Evolutionary conservation across 2,113 vertebrate genomes (phyloP), one percentile per base, ranked within the genome.

Genomic region (Alexandromys fortis): DNA sequence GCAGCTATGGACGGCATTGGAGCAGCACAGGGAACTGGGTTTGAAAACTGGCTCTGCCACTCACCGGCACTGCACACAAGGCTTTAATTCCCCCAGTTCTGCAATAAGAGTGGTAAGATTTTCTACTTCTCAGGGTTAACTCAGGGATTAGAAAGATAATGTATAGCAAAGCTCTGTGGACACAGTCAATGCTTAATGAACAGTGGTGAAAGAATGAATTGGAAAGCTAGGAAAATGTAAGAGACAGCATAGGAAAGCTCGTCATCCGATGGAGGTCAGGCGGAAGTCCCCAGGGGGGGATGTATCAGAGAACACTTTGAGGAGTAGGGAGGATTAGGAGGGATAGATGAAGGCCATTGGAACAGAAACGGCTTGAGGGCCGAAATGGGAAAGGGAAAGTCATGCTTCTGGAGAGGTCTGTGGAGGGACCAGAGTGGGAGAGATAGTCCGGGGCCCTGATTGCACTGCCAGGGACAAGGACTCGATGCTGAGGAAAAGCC

Each of bases 121-220:
- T 28, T 1, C 52, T 78, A 55, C 63, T 45, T 96, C 38, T 78
- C 1, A 55, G 45, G 45, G 45, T 75, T 58, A 94, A 47, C 47
- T 49, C 21, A 47, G 92, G 35, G 28, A 82, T 91, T 94, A 67
- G 91, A 72, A 89, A 47, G 19, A 70, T 75, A 72, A 92, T 77
- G 52, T 35, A 52, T 75, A 91, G 86, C 49, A 79, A 76, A 85
- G 19, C 45, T 79, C 63, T 73, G 86, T 30, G 58, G 24, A 87
- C 26, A 70, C 35, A 70, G 35, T 72, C 86, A 58, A 67, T 76
- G 65, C 42, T 94, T 83, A 91, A 70, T 91, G 92, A 83, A 83
- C 55, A 91, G 89, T 79, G 42, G 35, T 52, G 47, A 79, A 78
- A 45, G 38, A 65, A 85, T 63, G 26, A 88, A 86, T 90, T n/a